Conservation (phyloP, 1,140 invertebrate species). For the Hirudo medicinalis region DNA sequence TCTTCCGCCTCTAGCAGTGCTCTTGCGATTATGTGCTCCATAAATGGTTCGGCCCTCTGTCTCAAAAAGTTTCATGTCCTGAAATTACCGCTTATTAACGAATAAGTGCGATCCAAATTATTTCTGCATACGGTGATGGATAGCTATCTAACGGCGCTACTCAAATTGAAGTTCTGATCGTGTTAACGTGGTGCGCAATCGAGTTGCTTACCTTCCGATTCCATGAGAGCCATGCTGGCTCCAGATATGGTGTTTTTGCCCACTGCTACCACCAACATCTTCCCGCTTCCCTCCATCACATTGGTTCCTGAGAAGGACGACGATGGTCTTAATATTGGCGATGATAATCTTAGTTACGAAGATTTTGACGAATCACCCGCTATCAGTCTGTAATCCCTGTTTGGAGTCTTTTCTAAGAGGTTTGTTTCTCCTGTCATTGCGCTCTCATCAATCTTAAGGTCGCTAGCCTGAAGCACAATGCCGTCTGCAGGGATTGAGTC, state of each 20-base stretch:
- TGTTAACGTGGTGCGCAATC: too few relatives aligned
- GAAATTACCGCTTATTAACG: too few relatives aligned
- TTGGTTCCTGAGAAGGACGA: slow-evolving; percentile 63
- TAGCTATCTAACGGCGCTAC: too few relatives aligned
- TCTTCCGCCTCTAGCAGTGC: too few relatives aligned
- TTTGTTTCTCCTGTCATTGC: slow-evolving; percentile 97
- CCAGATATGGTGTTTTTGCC: slow-evolving; percentile 98
- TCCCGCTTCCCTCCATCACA: slow-evolving; percentile 99
- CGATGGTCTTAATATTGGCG: background rate
- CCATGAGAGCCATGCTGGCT: slow-evolving; percentile 94
- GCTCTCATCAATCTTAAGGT: slow-evolving; percentile 95
- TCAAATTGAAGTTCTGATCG: too few relatives aligned
- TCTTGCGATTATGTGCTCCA: too few relatives aligned
- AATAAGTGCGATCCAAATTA: too few relatives aligned
- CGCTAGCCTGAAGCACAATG: slow-evolving; percentile 93
- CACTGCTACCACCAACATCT: slow-evolving; percentile 95
- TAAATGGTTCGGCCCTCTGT: too few relatives aligned
- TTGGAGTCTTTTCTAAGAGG: slow-evolving; percentile 79
- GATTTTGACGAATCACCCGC: background rate
- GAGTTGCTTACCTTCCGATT: slow-evolving; percentile 46
- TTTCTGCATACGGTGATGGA: too few relatives aligned
- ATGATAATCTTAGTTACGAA: background rate
- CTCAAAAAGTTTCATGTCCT: too few relatives aligned
- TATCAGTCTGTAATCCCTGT: slow-evolving; percentile 46
- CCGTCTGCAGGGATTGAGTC: slow-evolving; percentile 96